Conservation (phyloP, 2,797 vertebrate species). For the Lutjanus argentimaculatus region DNA sequence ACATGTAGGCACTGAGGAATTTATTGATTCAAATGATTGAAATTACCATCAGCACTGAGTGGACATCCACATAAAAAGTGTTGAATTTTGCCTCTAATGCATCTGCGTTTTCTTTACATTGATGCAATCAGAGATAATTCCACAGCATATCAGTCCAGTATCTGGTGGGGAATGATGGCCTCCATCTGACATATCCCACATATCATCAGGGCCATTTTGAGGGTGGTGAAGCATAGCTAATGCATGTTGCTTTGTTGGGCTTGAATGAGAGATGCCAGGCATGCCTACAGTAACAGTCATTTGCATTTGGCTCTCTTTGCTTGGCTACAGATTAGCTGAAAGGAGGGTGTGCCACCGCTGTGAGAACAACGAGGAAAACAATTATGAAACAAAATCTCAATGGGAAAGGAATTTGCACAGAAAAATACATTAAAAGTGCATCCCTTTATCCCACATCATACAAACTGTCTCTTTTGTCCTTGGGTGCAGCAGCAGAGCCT, state of each 20-base stretch:
- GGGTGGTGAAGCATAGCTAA: conserved; percentile 67
- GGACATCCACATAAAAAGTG: too few species aligned
- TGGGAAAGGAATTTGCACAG: not conserved
- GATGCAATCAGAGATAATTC: conserved; percentile 37
- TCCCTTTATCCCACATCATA: conserved; percentile 14
- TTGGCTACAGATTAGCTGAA: conserved; percentile 53
- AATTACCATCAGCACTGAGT: too few species aligned
- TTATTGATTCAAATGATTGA: too few species aligned
- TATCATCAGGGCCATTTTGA: conserved; percentile 60
- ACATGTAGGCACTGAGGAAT: too few species aligned
- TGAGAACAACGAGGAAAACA: conserved; percentile 54
- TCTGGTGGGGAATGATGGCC: conserved; percentile 23
- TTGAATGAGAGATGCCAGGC: conserved; percentile 73
- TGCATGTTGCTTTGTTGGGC: conserved; percentile 67
- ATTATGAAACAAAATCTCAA: conserved; percentile 45
- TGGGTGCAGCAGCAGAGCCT: conserved; percentile 33
- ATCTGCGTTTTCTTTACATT: conserved; percentile 14
- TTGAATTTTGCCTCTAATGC: not conserved
- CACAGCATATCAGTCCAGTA: conserved; percentile 30
- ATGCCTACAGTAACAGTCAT: conserved; percentile 73
- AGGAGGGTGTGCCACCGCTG: conserved; percentile 41
- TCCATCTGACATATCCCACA: conserved; percentile 61
- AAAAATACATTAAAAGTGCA: not conserved
- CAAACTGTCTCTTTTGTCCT: conserved; percentile 52
- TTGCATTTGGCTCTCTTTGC: conserved; percentile 72